phyloP scores from a whole-genome alignment of 2,797 vertebrate genomes.

The Nyctibius grandis region DNA sequence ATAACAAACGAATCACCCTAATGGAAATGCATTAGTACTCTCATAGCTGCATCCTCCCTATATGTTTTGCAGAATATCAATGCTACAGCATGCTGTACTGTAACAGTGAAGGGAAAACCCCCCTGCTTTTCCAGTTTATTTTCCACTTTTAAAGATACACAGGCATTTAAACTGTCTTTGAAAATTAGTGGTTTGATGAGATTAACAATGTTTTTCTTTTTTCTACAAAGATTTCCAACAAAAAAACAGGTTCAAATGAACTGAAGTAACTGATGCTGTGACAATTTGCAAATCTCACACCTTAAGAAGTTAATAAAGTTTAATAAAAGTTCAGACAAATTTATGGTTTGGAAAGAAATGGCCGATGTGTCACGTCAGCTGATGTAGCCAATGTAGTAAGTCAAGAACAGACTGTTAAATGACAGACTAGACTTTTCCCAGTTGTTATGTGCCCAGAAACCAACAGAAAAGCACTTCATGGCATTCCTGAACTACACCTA shows the following conservation, averaged over 20 bases:
- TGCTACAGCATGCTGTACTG: background rate
- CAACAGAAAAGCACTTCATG: background rate
- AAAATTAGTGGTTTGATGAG: background rate
- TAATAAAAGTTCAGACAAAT: background rate
- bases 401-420: background rate
- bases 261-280: background rate
- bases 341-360: background rate
- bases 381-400: accelerated
- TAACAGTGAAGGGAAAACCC: background rate
- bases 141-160: background rate
- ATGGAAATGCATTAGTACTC: background rate
- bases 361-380: accelerated
- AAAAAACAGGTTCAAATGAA: background rate
- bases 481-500: background rate
- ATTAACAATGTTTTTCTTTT: background rate
- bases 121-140: background rate
- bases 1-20: background rate
- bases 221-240: background rate
- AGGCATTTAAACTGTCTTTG: background rate
- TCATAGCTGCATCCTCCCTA: accelerated
- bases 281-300: background rate
- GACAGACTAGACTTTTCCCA: background rate
- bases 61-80: background rate
- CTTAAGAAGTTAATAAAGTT: background rate
- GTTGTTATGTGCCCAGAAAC: background rate